phyloP scores from a whole-genome alignment of 2,888 invertebrate genomes.

The Teleiodes luculella region DNA sequence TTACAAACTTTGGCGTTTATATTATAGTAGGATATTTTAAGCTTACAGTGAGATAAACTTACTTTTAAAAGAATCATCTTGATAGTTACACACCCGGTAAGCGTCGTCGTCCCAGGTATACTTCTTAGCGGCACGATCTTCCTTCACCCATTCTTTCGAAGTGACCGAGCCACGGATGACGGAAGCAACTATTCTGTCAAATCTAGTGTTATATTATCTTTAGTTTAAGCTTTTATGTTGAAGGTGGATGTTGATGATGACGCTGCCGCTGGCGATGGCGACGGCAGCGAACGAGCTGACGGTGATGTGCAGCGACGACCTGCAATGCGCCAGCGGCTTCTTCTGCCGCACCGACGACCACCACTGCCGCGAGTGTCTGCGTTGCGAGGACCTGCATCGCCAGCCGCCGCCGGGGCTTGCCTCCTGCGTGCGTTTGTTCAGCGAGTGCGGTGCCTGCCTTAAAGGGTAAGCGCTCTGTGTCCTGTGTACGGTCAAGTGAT shows the following conservation, averaged over 20 bases:
- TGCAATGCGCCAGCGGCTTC: slow-evolving; percentile 39
- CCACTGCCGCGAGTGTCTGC: slow-evolving; percentile 45
- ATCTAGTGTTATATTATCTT: not conserved
- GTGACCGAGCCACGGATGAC: too few species aligned
- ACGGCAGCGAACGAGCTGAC: slow-evolving; percentile 19
- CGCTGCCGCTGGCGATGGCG: slow-evolving; percentile 24
- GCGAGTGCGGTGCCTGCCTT: slow-evolving; percentile 51
- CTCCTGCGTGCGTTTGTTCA: slow-evolving; percentile 45
- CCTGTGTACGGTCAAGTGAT: not conserved
- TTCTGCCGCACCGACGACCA: slow-evolving; percentile 40
- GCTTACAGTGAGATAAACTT: too few species aligned
- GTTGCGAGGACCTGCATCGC: slow-evolving; percentile 47
- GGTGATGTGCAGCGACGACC: slow-evolving; percentile 34
- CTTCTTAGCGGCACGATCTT: too few species aligned
- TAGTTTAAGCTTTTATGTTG: too few species aligned
- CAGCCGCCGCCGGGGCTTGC: slow-evolving; percentile 30
- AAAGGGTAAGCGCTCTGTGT: slow-evolving; percentile 36
- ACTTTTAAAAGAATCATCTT: too few species aligned
- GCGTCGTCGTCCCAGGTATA: too few species aligned
- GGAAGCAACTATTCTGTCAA: too few species aligned
- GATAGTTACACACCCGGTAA: too few species aligned
- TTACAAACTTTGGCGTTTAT: too few species aligned
- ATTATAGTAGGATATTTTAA: too few species aligned
- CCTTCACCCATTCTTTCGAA: too few species aligned
- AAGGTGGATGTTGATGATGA: slow-evolving; percentile 26